Evolutionary conservation across 1,140 invertebrate species (phyloP).

Genomic region (Diorhabda sublineata): DNA sequence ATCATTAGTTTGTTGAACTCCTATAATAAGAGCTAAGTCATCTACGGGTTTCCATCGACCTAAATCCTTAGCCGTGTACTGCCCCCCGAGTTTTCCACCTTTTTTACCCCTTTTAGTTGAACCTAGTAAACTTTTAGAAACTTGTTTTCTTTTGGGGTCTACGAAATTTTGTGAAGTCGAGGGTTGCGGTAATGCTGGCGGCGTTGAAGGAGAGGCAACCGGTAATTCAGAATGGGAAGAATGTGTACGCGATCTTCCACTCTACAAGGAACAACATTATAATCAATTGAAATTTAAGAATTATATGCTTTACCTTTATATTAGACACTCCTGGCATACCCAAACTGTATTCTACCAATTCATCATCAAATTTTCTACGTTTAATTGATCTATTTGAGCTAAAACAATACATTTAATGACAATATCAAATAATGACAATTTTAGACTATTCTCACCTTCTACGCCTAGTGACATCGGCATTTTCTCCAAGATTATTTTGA

Average conservation of each 20-base stretch:
- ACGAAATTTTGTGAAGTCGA: slow-evolving; percentile 30
- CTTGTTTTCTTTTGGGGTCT: slow-evolving; percentile 37
- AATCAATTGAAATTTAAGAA: neutral
- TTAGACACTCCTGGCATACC: slow-evolving; percentile 61
- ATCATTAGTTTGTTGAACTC: slow-evolving; percentile 91
- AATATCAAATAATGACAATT: neutral
- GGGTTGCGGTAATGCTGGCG: slow-evolving; percentile 21
- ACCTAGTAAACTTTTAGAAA: slow-evolving; percentile 33
- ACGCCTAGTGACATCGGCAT: slow-evolving; percentile 16
- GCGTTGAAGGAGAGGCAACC: slow-evolving; percentile 31
- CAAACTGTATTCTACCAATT: slow-evolving; percentile 84
- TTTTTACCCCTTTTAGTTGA: slow-evolving; percentile 42
- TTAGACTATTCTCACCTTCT: slow-evolving; percentile 7
- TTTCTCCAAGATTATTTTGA: slow-evolving; percentile 15
- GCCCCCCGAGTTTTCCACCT: slow-evolving; percentile 59
- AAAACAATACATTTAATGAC: slow-evolving; percentile 28
- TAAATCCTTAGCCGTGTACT: slow-evolving; percentile 74
- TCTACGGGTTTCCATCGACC: slow-evolving; percentile 96
- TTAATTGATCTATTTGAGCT: slow-evolving; percentile 92
- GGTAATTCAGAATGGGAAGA: slow-evolving; percentile 44
- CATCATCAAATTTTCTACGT: slow-evolving; percentile 93
- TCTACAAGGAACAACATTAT: slow-evolving; percentile 36
- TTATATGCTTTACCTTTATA: slow-evolving; percentile 44
- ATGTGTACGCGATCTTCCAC: slow-evolving; percentile 47
- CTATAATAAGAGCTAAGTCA: slow-evolving; percentile 89